A percentile compares a stretch with the other conserved stretches of the same genome.
Conservation (phyloP, 2,888 invertebrate genomes). For the Acleris literana region DNA sequence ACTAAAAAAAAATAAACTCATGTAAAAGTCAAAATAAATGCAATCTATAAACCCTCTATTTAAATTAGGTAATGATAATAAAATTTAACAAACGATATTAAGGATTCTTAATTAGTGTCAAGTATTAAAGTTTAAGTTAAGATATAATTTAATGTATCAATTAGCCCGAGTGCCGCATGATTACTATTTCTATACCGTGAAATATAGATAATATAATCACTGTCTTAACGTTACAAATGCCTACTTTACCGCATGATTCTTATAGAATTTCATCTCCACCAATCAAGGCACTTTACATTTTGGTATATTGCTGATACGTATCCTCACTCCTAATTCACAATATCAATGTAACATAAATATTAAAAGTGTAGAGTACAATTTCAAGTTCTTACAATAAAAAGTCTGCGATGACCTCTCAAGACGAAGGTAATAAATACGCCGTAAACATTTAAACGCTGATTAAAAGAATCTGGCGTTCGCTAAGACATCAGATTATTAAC, state of each 20-base stretch:
- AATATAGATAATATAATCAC: constrained; percentile 83
- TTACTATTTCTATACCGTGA: constrained; percentile 83
- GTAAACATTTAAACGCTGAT: constrained; percentile 16
- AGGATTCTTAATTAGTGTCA: constrained; percentile 63
- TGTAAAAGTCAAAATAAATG: constrained; percentile 82
- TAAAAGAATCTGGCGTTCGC: constrained; percentile 20
- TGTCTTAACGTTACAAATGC: constrained; percentile 55
- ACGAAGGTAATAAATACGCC: constrained; percentile 41
- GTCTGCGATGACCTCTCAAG: constrained; percentile 49
- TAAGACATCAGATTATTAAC: constrained; percentile 40
- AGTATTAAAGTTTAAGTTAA: constrained; percentile 61
- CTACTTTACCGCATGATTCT: constrained; percentile 66
- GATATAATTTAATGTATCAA: constrained; percentile 58
- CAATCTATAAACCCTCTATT: constrained; percentile 78
- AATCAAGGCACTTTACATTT: constrained; percentile 81
- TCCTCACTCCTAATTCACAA: constrained; percentile 81
- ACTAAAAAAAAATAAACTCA: constrained; percentile 70
- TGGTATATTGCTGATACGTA: constrained; percentile 83
- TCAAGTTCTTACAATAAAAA: constrained; percentile 62
- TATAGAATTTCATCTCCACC: constrained; percentile 66
- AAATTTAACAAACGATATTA: constrained; percentile 78
- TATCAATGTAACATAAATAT: constrained; percentile 71
- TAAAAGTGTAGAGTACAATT: constrained; percentile 70
- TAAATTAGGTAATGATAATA: constrained; percentile 66
- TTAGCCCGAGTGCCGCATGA: constrained; percentile 78